Percentiles rank a stretch among this genome's conserved stretches.
These are phyloP conservation scores for Cheilosia pagana DNA, from an alignment of 2,888 invertebrate species.

Conservation along the genomic window DNA sequence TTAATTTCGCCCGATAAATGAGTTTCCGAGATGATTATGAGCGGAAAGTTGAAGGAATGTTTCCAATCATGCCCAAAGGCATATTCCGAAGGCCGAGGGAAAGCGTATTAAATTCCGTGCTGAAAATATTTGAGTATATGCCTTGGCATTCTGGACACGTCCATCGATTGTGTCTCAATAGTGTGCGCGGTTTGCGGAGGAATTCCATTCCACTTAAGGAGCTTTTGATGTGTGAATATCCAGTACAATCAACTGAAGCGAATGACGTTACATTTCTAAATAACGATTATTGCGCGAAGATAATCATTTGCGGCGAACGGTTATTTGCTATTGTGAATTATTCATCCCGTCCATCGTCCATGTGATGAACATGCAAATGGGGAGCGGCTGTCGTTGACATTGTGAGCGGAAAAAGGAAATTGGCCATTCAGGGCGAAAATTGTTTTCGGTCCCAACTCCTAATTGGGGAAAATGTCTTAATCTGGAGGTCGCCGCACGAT, in stretches of 20 bases:
- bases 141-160: constrained; percentile 37
- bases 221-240: constrained; percentile 36
- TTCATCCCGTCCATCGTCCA: not conserved
- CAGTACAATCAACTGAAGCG: constrained; percentile 24
- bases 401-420: constrained; percentile 10
- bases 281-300: constrained; percentile 39
- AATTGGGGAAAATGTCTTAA: constrained; percentile 31
- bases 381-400: not conserved
- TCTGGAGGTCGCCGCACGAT: not conserved
- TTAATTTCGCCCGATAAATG: constrained; percentile 27
- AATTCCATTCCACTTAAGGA: constrained; percentile 28
- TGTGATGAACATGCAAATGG: constrained; percentile 6
- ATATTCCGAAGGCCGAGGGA: not conserved
- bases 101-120: constrained; percentile 5
- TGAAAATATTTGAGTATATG: constrained; percentile 10
- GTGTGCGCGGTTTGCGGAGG: constrained; percentile 5
- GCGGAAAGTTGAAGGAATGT: not conserved
- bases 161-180: constrained; percentile 30
- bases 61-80: not conserved
- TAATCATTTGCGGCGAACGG: constrained; percentile 26
- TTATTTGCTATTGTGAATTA: constrained; percentile 22
- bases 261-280: not conserved
- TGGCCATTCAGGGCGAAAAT: constrained; percentile 26
- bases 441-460: constrained; percentile 19
- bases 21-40: constrained; percentile 15